Evolutionary conservation across 2,888 invertebrate genomes (phyloP).

Genomic region (Tipula vernalis): DNA sequence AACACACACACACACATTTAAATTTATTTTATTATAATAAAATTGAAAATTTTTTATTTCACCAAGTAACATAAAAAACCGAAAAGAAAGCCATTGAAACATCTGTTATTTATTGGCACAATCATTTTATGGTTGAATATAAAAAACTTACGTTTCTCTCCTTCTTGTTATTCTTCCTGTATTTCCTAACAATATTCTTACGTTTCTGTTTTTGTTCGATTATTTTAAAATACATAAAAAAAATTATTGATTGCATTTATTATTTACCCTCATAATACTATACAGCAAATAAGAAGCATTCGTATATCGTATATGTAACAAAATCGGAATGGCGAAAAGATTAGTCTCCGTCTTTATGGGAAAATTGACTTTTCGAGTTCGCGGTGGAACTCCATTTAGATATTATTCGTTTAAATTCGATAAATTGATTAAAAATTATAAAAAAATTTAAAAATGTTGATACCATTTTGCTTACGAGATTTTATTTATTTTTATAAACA

Average conservation of each 20-base stretch:
- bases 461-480: neutral
- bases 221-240: neutral
- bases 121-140: neutral
- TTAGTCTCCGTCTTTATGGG: neutral
- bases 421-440: neutral
- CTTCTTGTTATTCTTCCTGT: neutral
- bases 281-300: neutral
- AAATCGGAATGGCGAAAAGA: neutral
- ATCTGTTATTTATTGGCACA: slow-evolving; percentile 4
- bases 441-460: neutral
- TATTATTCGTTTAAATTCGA: neutral
- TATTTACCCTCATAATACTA: neutral
- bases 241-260: neutral
- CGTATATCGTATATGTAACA: neutral
- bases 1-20: neutral
- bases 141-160: neutral
- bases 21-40: neutral
- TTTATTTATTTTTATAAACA: neutral
- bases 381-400: neutral
- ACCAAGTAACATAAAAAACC: neutral
- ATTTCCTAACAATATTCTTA: neutral
- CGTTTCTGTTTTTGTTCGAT: neutral
- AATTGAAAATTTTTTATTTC: neutral
- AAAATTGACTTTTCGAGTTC: neutral
- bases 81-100: neutral